A percentile compares a stretch with the other conserved stretches of the same genome.
These are phyloP conservation scores for Clarias macrocephalus DNA, from an alignment of 2,113 vertebrate genomes.

Conservation along the genomic window DNA sequence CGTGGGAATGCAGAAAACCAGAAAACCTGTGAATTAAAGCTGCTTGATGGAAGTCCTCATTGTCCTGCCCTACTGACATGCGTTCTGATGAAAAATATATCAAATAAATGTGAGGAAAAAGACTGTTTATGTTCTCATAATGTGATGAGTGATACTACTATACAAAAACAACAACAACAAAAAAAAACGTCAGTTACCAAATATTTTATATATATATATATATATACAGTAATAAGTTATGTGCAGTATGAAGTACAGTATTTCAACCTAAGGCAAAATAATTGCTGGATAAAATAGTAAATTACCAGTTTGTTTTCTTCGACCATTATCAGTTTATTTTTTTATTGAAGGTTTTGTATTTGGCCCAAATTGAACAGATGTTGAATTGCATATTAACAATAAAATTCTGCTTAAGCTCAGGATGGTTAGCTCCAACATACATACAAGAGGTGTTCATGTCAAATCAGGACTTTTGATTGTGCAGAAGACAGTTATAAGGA, in stretches of 20 bases:
- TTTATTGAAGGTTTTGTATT: neutral
- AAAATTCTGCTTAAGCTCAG: neutral
- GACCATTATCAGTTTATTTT: neutral
- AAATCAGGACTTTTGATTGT: too few species aligned
- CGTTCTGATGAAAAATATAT: conserved; percentile 31
- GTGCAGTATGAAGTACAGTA: neutral
- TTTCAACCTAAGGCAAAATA: neutral
- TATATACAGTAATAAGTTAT: too few species aligned
- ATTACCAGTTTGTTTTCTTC: neutral
- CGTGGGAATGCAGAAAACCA: conserved; percentile 13
- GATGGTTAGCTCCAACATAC: too few species aligned
- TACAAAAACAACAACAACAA: too few species aligned
- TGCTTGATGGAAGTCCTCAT: neutral
- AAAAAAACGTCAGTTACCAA: neutral
- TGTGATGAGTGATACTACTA: neutral
- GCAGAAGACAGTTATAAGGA: too few species aligned
- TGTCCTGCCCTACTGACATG: conserved; percentile 17
- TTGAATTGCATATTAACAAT: neutral
- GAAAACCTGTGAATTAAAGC: neutral
- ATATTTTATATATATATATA: too few species aligned
- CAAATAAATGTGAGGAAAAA: neutral
- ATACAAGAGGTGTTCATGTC: too few species aligned
- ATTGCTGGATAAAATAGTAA: neutral
- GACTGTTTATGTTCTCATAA: neutral
- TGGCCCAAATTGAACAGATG: neutral